These are phyloP conservation scores for Rissa tridactyla DNA, from an alignment of 2,113 vertebrate genomes.

Conservation along the genomic window DNA sequence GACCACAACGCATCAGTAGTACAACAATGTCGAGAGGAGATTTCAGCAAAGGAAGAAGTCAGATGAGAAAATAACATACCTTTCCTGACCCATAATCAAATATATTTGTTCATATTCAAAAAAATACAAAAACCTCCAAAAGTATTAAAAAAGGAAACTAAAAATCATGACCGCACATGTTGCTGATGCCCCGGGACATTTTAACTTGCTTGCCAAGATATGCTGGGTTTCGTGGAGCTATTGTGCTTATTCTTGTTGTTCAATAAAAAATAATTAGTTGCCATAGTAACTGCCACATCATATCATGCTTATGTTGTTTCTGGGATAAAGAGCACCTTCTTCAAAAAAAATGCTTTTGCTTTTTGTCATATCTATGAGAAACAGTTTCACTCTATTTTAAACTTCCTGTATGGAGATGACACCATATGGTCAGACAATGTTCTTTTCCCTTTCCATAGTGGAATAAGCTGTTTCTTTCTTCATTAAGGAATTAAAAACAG, in stretches of 20 bases:
- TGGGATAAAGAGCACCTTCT: slow-evolving; percentile 57
- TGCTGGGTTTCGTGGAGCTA: slow-evolving; percentile 38
- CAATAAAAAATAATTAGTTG: slow-evolving; percentile 68
- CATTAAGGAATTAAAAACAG: not conserved
- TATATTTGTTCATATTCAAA: not conserved
- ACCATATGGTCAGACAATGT: not conserved
- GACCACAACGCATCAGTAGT: not conserved
- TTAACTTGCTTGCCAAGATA: slow-evolving; percentile 50
- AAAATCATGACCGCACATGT: not conserved
- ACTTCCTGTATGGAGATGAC: not conserved
- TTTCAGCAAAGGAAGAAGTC: not conserved
- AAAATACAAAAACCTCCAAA: not conserved
- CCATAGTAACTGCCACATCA: slow-evolving; percentile 57
- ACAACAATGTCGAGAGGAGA: not conserved
- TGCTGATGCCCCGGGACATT: slow-evolving; percentile 52
- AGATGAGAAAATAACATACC: not conserved
- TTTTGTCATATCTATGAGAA: slow-evolving; percentile 1
- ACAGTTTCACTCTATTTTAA: slow-evolving; percentile 35
- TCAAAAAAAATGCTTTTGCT: slow-evolving; percentile 36
- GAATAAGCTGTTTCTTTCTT: not conserved
- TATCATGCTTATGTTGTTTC: slow-evolving; percentile 55
- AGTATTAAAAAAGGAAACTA: not conserved
- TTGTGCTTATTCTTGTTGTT: slow-evolving; percentile 60
- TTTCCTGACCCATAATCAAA: not conserved
- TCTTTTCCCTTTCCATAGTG: not conserved